Conservation (phyloP, 2,797 vertebrate genomes). For the Carapus acus region DNA sequence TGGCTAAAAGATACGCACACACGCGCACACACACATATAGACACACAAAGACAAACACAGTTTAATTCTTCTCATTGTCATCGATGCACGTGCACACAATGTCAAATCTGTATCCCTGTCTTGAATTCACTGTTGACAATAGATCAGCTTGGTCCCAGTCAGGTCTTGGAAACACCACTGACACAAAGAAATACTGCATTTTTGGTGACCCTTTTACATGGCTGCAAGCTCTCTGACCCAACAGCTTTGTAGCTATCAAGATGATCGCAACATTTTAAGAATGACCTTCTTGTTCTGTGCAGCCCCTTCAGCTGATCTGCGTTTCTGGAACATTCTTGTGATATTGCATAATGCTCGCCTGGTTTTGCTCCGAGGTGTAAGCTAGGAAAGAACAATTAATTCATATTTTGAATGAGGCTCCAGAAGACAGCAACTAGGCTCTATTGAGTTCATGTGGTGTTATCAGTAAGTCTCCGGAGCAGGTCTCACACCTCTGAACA, state of each 20-base stretch:
- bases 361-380: conserved; percentile 6
- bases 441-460: conserved; percentile 9
- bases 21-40: no score
- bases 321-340: conserved; percentile 21
- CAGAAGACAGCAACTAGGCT: background rate
- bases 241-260: background rate
- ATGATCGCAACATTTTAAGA: background rate
- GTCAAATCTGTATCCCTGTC: no score
- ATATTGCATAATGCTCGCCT: conserved; percentile 13
- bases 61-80: no score
- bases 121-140: no score
- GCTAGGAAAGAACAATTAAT: no score
- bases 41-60: no score
- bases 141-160: no score
- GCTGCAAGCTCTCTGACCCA: background rate
- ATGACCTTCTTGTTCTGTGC: background rate
- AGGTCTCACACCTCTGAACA: conserved; percentile 49
- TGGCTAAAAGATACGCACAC: no score
- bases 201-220: background rate
- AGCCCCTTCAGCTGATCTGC: conserved; percentile 22
- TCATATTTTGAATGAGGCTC: background rate
- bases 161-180: no score
- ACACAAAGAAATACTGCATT: background rate
- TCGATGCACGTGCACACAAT: no score
- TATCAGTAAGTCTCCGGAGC: conserved; percentile 35